phyloP scores from a whole-genome alignment of 2,797 vertebrate genomes.

The Muraenolepis orangiensis region DNA sequence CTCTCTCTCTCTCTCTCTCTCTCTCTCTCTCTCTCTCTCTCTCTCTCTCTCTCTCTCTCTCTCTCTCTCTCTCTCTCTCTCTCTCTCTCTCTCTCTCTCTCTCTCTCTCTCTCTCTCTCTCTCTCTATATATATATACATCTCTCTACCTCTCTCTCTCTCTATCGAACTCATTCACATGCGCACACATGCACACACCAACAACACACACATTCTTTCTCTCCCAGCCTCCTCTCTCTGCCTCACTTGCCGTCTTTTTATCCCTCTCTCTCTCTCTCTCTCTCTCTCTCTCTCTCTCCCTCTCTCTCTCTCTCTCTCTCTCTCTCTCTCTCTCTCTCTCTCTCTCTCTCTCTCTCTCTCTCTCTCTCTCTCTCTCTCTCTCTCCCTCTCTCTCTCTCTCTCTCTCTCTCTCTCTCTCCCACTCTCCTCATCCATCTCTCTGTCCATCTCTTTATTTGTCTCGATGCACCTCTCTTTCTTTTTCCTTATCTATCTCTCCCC shows the following conservation, averaged over 20 bases:
- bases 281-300: background rate
- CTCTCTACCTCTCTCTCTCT: background rate
- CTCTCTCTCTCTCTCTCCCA: background rate
- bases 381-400: conserved; percentile 6
- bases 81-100: conserved; percentile 9
- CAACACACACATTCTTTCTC: background rate
- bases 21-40: background rate
- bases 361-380: background rate
- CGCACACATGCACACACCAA: background rate
- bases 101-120: background rate
- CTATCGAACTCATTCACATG: background rate
- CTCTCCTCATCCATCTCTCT: conserved; percentile 8
- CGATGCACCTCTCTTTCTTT: background rate
- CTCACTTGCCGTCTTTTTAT: background rate
- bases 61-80: conserved; percentile 9
- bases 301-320: conserved; percentile 9
- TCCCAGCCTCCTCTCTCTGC: background rate
- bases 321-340: background rate
- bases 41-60: background rate
- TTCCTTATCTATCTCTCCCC: background rate
- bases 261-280: conserved; percentile 6
- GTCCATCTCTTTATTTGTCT: background rate
- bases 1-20: conserved; percentile 6
- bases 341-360: background rate
- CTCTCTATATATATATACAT: background rate